Percentiles rank a stretch among this genome's conserved stretches.
Conservation (phyloP, 2,888 invertebrate species). For the Nemotelus nigrinus region DNA sequence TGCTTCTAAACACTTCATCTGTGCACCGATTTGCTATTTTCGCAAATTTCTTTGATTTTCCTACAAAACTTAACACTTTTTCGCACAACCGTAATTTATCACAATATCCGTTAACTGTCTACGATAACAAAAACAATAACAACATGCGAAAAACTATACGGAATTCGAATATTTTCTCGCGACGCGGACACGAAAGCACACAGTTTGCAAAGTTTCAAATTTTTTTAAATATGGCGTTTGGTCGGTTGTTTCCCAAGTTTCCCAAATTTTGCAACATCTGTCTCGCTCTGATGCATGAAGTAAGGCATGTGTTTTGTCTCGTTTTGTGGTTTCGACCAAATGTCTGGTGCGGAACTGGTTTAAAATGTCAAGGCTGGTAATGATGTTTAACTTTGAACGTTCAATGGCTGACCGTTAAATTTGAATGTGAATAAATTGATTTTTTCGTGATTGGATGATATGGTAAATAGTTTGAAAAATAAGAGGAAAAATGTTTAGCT, state of each 20-base stretch:
- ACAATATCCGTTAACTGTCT: constrained; percentile 18
- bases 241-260: constrained; percentile 27
- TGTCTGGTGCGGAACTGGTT: not conserved
- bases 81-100: constrained; percentile 37
- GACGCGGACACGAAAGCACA: constrained; percentile 21
- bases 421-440: constrained; percentile 9
- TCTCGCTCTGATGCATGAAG: not conserved
- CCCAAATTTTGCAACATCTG: constrained; percentile 2
- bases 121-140: constrained; percentile 20
- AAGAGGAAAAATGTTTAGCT: no score
- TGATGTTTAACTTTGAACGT: not conserved
- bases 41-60: not conserved
- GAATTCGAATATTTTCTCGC: constrained; percentile 15
- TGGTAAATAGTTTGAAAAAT: no score
- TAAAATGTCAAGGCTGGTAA: not conserved
- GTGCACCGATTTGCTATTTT: constrained; percentile 5
- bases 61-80: constrained; percentile 33
- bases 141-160: constrained; percentile 3
- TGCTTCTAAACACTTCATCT: constrained; percentile 13
- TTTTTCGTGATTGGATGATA: no score
- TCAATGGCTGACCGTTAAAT: constrained; percentile 27
- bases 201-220: constrained; percentile 36
- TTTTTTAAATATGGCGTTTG: constrained; percentile 38
- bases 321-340: constrained; percentile 10
- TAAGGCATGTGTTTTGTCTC: not conserved